Conservation (phyloP, 1,140 invertebrate genomes). For the Sinonovacula constricta region DNA sequence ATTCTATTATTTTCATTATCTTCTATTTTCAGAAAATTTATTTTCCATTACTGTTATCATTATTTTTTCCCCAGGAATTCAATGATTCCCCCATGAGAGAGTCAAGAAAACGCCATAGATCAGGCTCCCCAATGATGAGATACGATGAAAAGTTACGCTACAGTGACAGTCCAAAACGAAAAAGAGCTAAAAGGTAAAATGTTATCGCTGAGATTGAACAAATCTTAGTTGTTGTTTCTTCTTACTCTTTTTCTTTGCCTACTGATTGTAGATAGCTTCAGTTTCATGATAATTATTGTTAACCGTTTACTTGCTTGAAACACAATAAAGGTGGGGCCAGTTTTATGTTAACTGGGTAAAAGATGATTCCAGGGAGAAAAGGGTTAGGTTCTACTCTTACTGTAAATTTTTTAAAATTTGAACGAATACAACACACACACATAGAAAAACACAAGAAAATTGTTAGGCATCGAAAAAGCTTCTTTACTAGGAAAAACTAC, state of each 20-base stretch:
- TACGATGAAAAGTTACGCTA: slow-evolving; percentile 42
- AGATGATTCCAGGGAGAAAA: neutral
- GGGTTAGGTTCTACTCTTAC: too few relatives aligned
- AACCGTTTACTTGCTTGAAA: neutral
- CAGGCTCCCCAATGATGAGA: slow-evolving; percentile 44
- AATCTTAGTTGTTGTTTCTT: too few relatives aligned
- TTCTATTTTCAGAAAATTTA: neutral
- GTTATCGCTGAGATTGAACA: neutral
- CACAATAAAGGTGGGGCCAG: neutral
- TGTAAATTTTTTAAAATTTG: too few relatives aligned
- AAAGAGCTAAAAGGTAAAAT: slow-evolving; percentile 51
- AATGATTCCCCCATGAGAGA: slow-evolving; percentile 49
- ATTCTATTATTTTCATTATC: neutral
- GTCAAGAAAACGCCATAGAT: slow-evolving; percentile 56
- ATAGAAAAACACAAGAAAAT: too few relatives aligned
- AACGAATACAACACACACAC: too few relatives aligned
- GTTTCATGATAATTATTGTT: neutral
- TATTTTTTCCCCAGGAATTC: slow-evolving; percentile 20
- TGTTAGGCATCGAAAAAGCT: too few relatives aligned
- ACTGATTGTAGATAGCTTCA: too few relatives aligned
- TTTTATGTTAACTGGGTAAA: neutral
- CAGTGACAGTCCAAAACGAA: slow-evolving; percentile 57
- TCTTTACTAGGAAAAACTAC: too few relatives aligned
- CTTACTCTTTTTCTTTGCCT: too few relatives aligned
- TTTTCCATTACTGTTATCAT: neutral